Base-by-base conservation (phyloP, 2,113 vertebrate genomes). In the Triplophysa dalaica region DNA sequence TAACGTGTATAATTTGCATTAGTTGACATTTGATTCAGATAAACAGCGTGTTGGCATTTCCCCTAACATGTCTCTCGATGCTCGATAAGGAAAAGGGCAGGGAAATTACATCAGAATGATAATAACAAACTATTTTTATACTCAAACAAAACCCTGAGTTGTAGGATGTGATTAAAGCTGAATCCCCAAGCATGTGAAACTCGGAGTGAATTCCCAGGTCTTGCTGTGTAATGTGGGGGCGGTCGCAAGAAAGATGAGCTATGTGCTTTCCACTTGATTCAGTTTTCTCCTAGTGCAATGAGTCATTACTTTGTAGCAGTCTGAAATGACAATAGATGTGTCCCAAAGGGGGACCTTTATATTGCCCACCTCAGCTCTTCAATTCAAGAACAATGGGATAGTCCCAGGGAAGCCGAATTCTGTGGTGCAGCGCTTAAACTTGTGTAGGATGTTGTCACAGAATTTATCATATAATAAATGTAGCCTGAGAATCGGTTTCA, bases 341-440 rank as follows among this genome's bases (percentile, higher is more conserved):
- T 19, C 58, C 38, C 24, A 43, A 29, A 33, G 70, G 52, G 41
- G 70, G 45, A 24, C 77, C 75, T 17, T 56, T 75, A 79, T 56
- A 43, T 43, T 62, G 24, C 66, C 70, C 67, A 43, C 81, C 24
- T 9, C 62, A 43, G 19, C 33, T 26, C 50, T 52, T 77, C 26
- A 50, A 77, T 82, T 70, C 38, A 63, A 45, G 22, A 82, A 58
- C 60, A 78, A 68, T 45, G 16, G 65, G 76, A 43, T 68, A 48
- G 29, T 26, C 58, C n/a, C 33, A 61, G 50, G 65, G 66, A 68
- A 60, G 29, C 54, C 26, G 63, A 60, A 9, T 21, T 58, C 29
- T 58, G 50, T 24, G 48, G 65, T 66, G 33, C 17, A 8, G 41
- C 8, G n/a, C 19, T 45, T 43, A 45, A 19, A 21, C 41, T n/a